Conservation (phyloP, 1,140 invertebrate genomes). For the Teleopsis dalmanni region DNA sequence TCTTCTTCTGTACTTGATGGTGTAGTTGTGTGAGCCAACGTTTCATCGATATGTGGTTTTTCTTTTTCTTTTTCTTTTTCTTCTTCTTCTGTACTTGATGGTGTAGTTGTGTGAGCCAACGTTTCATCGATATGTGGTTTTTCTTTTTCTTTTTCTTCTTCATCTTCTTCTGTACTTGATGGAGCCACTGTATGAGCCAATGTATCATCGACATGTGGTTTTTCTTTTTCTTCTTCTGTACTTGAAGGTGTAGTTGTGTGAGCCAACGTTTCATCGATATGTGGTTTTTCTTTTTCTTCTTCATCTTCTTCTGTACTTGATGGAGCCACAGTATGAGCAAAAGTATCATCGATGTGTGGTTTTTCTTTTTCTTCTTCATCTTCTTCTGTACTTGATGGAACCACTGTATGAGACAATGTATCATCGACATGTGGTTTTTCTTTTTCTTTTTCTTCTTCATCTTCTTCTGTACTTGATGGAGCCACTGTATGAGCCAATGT, state of each 20-base stretch:
- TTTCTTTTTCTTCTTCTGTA: neutral
- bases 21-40: slow-evolving; percentile 15
- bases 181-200: neutral
- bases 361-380: too few relatives aligned
- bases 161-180: neutral
- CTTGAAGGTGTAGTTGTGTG: neutral
- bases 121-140: neutral
- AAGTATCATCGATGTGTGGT: slow-evolving; percentile 15
- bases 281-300: neutral
- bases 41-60: slow-evolving; percentile 9
- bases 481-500: neutral
- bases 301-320: neutral
- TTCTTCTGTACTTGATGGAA: neutral
- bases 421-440: neutral
- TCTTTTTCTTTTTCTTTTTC: slow-evolving; percentile 17
- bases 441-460: slow-evolving; percentile 3
- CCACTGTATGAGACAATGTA: neutral
- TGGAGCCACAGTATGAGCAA: slow-evolving; percentile 2
- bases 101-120: slow-evolving; percentile 2
- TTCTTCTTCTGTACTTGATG: too few relatives aligned
- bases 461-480: slow-evolving; percentile 1
- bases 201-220: neutral
- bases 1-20: slow-evolving; percentile 13
- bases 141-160: neutral
- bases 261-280: neutral